Conservation (phyloP, 2,888 invertebrate genomes). For the Scrobipalpa costella region DNA sequence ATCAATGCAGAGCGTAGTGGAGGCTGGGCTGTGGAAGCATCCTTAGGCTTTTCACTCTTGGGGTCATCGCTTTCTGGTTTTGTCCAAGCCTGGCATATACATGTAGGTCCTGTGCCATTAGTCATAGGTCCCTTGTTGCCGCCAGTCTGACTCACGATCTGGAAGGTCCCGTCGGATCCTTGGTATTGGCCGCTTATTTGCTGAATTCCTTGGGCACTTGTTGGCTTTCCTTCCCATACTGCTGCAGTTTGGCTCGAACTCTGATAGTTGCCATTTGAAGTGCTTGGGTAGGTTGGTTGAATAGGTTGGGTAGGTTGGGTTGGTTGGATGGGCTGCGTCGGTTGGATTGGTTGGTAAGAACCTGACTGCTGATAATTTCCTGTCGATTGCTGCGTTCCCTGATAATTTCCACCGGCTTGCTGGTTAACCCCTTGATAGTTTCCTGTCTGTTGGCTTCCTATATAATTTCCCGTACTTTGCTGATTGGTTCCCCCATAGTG, state of each 20-base stretch:
- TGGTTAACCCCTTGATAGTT: slow-evolving; percentile 20
- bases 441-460: slow-evolving; percentile 23
- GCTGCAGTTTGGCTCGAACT: slow-evolving; percentile 12
- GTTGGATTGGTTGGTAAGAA: background rate
- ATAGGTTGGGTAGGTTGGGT: background rate
- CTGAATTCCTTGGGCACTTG: slow-evolving; percentile 22
- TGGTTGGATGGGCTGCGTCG: background rate
- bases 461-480: slow-evolving; percentile 25
- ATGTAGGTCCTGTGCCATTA: slow-evolving; percentile 57
- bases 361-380: slow-evolving; percentile 22
- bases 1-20: slow-evolving; percentile 12
- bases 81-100: slow-evolving; percentile 72
- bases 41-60: slow-evolving; percentile 34
- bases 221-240: background rate
- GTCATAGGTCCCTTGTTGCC: slow-evolving; percentile 41
- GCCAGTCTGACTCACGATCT: slow-evolving; percentile 28
- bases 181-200: slow-evolving; percentile 26
- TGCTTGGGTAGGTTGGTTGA: background rate
- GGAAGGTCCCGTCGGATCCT: slow-evolving; percentile 28
- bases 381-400: slow-evolving; percentile 2
- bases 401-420: slow-evolving; percentile 10
- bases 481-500: slow-evolving; percentile 25
- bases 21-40: background rate
- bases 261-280: slow-evolving; percentile 19
- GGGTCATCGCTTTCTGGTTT: slow-evolving; percentile 50